Conservation (phyloP, 2,888 invertebrate species). For the Aricia artaxerxes region DNA sequence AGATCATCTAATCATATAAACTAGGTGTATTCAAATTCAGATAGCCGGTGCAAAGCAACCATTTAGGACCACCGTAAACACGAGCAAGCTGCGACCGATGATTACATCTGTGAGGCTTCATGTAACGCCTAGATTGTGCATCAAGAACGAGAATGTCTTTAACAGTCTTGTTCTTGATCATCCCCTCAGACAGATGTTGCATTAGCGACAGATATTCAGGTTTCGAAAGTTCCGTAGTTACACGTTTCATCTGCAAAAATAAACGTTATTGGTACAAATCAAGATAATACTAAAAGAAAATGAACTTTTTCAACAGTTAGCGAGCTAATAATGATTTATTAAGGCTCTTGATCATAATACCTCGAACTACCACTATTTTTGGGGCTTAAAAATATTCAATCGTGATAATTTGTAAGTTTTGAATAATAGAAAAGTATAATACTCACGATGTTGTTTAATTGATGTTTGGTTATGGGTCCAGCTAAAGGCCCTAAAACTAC, state of each 20-base stretch:
- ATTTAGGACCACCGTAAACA: conserved; percentile 67
- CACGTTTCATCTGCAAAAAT: conserved; percentile 64
- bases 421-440: neutral
- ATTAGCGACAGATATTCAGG: conserved; percentile 64
- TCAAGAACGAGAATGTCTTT: conserved; percentile 62
- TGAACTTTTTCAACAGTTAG: no score
- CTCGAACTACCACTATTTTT: no score
- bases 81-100: conserved; percentile 64
- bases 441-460: conserved; percentile 66
- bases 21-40: conserved; percentile 69
- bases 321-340: no score
- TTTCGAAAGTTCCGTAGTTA: conserved; percentile 65
- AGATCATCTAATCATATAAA: conserved; percentile 58
- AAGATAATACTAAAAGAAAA: no score
- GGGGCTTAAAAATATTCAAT: no score
- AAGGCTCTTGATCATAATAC: no score
- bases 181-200: conserved; percentile 63
- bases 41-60: conserved; percentile 73
- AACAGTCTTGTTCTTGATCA: conserved; percentile 52
- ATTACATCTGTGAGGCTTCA: conserved; percentile 73
- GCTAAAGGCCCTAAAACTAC: conserved; percentile 68
- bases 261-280: no score
- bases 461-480: conserved; percentile 57
- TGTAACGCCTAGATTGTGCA: conserved; percentile 66
- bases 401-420: no score